Conservation (phyloP, 2,113 vertebrate species). For the Syrmaticus mikado region DNA sequence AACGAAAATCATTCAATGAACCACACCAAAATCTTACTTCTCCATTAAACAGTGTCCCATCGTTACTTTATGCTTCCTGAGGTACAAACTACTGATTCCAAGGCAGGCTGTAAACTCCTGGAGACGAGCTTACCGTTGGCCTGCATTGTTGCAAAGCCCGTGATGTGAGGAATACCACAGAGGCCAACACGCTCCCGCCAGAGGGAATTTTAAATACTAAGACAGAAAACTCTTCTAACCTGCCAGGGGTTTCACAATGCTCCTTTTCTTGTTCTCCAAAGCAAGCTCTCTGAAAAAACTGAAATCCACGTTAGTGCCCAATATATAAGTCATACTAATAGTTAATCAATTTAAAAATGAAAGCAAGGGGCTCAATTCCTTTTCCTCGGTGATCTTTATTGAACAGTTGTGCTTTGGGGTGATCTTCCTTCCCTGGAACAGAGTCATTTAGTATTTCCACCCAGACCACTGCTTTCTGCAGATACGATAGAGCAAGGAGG, state of each 20-base stretch:
- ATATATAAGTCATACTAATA: neutral
- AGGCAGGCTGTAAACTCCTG: neutral
- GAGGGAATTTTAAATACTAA: neutral
- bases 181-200: fast-evolving
- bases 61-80: neutral
- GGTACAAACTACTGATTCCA: neutral
- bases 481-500: neutral
- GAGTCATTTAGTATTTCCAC: neutral
- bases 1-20: neutral
- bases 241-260: neutral
- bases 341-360: neutral
- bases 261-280: neutral
- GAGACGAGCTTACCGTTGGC: neutral
- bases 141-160: neutral
- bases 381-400: neutral
- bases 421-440: constrained; percentile 16
- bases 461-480: constrained; percentile 3
- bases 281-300: neutral
- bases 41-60: neutral
- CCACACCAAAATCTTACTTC: neutral
- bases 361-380: neutral
- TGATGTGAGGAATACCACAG: neutral
- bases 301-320: neutral
- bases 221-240: neutral
- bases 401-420: neutral